Conservation (phyloP, 2,113 vertebrate species). For the Podilymbus podiceps region DNA sequence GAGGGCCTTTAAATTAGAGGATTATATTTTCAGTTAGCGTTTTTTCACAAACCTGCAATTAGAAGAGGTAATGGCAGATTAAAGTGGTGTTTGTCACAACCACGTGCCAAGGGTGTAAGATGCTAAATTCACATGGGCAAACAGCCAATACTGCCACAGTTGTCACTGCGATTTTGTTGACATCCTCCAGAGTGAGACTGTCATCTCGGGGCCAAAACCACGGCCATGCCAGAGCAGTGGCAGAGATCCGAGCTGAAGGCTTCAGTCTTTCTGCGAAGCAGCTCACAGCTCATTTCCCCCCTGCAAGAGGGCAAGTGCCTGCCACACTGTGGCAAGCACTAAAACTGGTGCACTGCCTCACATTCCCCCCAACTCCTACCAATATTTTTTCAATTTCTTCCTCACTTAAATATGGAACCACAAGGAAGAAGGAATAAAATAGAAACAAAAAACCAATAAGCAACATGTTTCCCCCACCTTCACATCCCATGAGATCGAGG, state of each 20-base stretch:
- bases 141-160: neutral
- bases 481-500: neutral
- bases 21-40: neutral
- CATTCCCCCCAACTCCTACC: neutral
- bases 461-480: neutral
- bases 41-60: neutral
- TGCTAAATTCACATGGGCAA: neutral
- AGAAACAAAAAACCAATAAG: neutral
- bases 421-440: neutral
- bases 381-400: neutral
- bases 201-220: neutral
- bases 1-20: neutral
- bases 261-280: neutral
- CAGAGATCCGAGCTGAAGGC: neutral
- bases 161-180: slow-evolving; percentile 13
- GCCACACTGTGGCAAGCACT: neutral
- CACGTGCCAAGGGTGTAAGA: neutral
- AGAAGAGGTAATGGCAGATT: neutral
- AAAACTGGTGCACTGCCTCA: neutral
- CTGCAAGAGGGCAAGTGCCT: neutral
- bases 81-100: neutral
- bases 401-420: neutral
- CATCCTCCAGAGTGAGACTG: neutral
- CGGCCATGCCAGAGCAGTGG: neutral
- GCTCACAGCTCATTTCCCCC: neutral